These are phyloP conservation scores for Blennius ocellaris DNA, from an alignment of 2,113 vertebrate genomes.

Conservation along the genomic window DNA sequence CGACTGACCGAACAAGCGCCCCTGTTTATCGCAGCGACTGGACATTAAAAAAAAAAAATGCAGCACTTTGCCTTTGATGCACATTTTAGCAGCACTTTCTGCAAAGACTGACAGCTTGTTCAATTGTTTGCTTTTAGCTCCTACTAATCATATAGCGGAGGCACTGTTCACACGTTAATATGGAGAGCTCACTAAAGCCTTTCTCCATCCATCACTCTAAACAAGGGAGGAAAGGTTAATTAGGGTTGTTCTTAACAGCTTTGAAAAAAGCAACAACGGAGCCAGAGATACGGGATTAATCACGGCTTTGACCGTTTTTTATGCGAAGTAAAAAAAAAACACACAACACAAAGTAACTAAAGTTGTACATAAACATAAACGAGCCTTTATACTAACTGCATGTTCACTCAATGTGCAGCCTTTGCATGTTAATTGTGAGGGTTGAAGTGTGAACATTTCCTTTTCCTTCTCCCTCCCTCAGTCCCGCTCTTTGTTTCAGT, in stretches of 20 bases:
- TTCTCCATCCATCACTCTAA: conserved; percentile 16
- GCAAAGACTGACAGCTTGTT: conserved; percentile 1
- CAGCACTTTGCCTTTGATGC: conserved; percentile 2
- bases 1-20: conserved; percentile 65
- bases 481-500: not conserved
- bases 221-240: conserved; percentile 26
- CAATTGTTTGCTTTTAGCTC: conserved; percentile 46
- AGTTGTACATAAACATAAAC: not conserved
- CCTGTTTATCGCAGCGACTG: conserved; percentile 4
- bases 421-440: not conserved
- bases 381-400: not conserved
- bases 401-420: not conserved
- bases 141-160: not conserved
- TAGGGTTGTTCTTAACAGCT: conserved; percentile 23
- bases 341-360: too few relatives aligned
- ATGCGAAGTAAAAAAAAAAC: not conserved
- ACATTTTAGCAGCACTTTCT: conserved; percentile 24
- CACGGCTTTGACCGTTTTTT: not conserved
- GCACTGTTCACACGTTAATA: conserved; percentile 13
- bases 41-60: not conserved
- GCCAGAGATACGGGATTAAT: not conserved
- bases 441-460: not conserved
- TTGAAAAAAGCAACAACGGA: conserved; percentile 3
- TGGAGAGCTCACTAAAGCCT: conserved; percentile 16
- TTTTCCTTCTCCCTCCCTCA: not conserved